A percentile compares a stretch with the other conserved stretches of the same genome.
phyloP scores from a whole-genome alignment of 2,113 vertebrate species.

The Myocastor coypus region DNA sequence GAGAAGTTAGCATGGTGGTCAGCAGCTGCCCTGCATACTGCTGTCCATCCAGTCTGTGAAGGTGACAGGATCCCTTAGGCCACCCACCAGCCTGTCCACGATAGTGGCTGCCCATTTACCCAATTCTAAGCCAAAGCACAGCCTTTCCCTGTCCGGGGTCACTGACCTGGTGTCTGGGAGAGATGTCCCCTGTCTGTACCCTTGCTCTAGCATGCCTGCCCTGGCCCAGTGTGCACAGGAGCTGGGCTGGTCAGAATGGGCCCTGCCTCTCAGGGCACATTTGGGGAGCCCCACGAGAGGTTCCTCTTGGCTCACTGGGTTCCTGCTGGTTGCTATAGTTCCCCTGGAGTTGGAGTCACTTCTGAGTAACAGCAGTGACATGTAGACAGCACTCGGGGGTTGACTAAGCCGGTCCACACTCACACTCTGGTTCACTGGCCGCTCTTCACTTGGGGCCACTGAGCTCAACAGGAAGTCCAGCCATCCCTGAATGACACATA shows the following conservation, averaged over 20 bases:
- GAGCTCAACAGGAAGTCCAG: rapidly evolving
- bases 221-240: too few species aligned
- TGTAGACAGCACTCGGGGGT: rapidly evolving
- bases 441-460: background rate
- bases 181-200: rapidly evolving
- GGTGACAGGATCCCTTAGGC: background rate
- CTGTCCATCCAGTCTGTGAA: background rate
- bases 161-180: background rate
- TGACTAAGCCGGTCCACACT: rapidly evolving
- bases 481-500: rapidly evolving
- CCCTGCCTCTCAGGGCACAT: background rate
- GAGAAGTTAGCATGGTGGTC: background rate
- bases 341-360: background rate
- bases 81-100: background rate
- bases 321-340: rapidly evolving
- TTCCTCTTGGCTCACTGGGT: background rate
- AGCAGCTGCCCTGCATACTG: background rate
- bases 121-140: background rate
- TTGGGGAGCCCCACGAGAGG: background rate
- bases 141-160: background rate
- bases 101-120: background rate
- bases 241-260: too few species aligned
- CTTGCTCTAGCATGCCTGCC: background rate
- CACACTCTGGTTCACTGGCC: rapidly evolving
- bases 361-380: rapidly evolving